Evolutionary conservation across 2,797 vertebrate genomes (phyloP).

Genomic region (Rachycentron canadum): DNA sequence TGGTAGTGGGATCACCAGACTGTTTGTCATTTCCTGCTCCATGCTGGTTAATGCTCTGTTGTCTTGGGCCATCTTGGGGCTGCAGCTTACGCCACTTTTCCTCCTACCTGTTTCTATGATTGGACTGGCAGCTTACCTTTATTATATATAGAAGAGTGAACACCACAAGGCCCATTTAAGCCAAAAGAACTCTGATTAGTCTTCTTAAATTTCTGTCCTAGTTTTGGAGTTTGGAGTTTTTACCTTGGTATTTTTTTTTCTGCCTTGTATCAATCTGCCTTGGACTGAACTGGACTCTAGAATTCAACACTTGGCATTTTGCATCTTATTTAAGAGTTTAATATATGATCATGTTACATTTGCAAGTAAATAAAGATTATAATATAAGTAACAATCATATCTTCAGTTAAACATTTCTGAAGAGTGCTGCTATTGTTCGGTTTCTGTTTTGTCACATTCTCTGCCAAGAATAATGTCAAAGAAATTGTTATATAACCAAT

Average conservation of each 20-base stretch:
- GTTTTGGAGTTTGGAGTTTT: conserved; percentile 11
- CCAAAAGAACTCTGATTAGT: not conserved
- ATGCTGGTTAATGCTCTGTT: conserved; percentile 92
- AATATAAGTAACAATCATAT: conserved; percentile 7
- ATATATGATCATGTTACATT: conserved; percentile 19
- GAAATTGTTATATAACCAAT: conserved; percentile 58
- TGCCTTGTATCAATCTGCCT: conserved; percentile 45
- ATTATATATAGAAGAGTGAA: conserved; percentile 83
- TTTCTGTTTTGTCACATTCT: conserved; percentile 32
- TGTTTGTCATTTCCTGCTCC: conserved; percentile 95
- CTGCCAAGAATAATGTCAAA: conserved; percentile 42
- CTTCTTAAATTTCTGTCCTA: not conserved
- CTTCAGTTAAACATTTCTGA: conserved; percentile 33
- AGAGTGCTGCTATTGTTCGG: conserved; percentile 50
- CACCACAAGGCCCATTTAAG: not conserved
- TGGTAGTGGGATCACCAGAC: conserved; percentile 93
- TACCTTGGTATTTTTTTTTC: conserved; percentile 5
- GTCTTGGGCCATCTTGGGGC: conserved; percentile 88
- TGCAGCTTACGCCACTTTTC: conserved; percentile 92
- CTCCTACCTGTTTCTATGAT: conserved; percentile 87
- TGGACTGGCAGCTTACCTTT: conserved; percentile 90
- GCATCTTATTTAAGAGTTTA: conserved; percentile 2
- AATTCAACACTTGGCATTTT: conserved; percentile 1
- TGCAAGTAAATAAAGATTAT: conserved; percentile 20
- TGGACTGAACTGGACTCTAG: conserved; percentile 13